Base-by-base conservation (phyloP, 2,113 vertebrate species). In the Martes martes region DNA sequence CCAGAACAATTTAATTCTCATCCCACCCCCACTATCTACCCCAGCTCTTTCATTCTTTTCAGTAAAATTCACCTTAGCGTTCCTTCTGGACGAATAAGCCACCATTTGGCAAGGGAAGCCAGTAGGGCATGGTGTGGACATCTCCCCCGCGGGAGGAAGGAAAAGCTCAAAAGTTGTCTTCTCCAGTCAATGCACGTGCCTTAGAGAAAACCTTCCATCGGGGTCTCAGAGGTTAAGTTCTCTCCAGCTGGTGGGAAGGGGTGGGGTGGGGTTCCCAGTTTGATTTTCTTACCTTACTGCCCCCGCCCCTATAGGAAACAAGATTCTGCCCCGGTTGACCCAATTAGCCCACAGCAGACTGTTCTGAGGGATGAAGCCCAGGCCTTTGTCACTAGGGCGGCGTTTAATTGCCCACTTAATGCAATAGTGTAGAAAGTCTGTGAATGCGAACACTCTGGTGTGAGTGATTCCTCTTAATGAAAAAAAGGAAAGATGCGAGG, bases 21-120 rank as follows among this genome's bases (percentile, higher is more conserved):
- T 9, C 55, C 9, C 15, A 7, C 23, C n/a, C 28, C 31, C 7
- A 33, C 36, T 18, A 19, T 7, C 0, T 18, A 10, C 3, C 9
- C 18, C 7, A 45, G n/a, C 13, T 57, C 33, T 59, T 76, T 80
- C 39, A 19, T 59, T 80, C 85, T 69, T 96, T 39, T 13, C 16
- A 15, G 59, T 47, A 79, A 89, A 92, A 89, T 36, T 71, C 85
- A 59, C 39, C 19, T 23, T 42, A 21, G 24, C 3, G 13, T 23
- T 95, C 57, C 65, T 97, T 80, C 91, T 39, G 24, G 74, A 97
- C 76, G 65, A 80, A 76, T 7, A 52, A 89, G 5, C 21, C 15
- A 23, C 24, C 10, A 23, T 24, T 42, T 83, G 26, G 67, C 61
- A 39, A 19, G 31, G 13, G 18, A 11, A 45, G 21, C 4, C 4